These are phyloP conservation scores for Eurypyga helias DNA, from an alignment of 2,113 vertebrate genomes.

Conservation along the genomic window DNA sequence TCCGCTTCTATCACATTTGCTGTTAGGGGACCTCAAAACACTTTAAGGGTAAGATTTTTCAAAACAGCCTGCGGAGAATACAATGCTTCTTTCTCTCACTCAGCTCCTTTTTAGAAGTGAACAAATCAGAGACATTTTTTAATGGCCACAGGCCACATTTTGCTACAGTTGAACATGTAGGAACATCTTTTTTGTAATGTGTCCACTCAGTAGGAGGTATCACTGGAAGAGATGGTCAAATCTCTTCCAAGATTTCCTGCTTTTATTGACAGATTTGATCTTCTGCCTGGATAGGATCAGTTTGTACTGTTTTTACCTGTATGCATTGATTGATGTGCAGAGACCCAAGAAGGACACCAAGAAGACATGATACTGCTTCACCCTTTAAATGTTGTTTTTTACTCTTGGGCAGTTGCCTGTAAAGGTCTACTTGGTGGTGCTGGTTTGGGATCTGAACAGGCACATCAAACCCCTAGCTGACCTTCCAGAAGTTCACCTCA, in stretches of 20 bases:
- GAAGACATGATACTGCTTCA: not conserved
- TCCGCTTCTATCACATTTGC: not conserved
- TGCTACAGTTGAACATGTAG: not conserved
- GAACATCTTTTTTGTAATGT: not conserved
- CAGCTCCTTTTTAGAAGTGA: not conserved
- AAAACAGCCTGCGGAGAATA: not conserved
- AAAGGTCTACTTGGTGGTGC: not conserved
- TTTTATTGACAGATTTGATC: not conserved
- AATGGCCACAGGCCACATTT: not conserved
- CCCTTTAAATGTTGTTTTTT: not conserved
- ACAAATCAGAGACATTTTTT: not conserved
- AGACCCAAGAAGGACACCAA: not conserved
- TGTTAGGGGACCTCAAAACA: not conserved
- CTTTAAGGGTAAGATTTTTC: not conserved
- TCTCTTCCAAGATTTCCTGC: not conserved
- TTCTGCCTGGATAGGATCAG: not conserved
- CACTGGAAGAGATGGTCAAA: not conserved
- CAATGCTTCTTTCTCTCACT: not conserved
- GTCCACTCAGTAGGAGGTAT: not conserved
- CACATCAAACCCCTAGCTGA: not conserved
- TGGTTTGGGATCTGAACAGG: not conserved
- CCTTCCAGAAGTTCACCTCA: not conserved
- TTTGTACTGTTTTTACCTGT: not conserved
- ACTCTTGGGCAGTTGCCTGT: not conserved
- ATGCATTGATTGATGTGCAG: not conserved